Conservation (phyloP, 2,888 invertebrate genomes). For the Brachycybe producta region DNA sequence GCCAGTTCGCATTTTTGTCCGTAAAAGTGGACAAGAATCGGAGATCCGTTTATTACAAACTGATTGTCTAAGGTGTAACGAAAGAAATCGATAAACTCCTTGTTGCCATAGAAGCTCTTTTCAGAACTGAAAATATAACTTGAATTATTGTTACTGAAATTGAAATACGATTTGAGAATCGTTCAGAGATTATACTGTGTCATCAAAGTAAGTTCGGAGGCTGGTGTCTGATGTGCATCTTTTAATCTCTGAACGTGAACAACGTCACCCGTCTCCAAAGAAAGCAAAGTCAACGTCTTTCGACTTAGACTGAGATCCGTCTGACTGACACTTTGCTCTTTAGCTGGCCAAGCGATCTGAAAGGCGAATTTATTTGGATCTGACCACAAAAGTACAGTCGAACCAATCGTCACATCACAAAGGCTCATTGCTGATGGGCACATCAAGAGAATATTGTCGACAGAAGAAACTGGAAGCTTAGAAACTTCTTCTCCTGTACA, state of each 20-base stretch:
- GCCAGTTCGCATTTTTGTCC: neutral
- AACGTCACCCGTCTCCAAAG: neutral
- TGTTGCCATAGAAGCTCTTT: neutral
- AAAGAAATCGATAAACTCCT: neutral
- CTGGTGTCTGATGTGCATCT: neutral
- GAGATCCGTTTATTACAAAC: neutral
- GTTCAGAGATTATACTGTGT: neutral
- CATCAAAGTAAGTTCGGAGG: neutral
- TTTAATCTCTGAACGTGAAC: neutral
- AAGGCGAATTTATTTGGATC: neutral
- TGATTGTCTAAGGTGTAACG: neutral
- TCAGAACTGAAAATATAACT: neutral
- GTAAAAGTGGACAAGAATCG: neutral
- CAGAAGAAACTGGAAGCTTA: no score
- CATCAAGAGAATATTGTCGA: neutral
- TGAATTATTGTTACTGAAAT: neutral
- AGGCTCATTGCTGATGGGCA: neutral
- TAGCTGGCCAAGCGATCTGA: neutral
- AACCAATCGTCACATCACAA: neutral
- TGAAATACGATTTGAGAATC: neutral
- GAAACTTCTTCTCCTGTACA: no score
- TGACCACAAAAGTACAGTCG: neutral
- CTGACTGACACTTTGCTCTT: neutral
- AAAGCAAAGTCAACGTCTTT: neutral
- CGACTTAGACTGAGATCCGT: neutral